These are phyloP conservation scores for Sinocyclocheilus anshuiensis DNA, from an alignment of 2,113 vertebrate species.

Conservation along the genomic window DNA sequence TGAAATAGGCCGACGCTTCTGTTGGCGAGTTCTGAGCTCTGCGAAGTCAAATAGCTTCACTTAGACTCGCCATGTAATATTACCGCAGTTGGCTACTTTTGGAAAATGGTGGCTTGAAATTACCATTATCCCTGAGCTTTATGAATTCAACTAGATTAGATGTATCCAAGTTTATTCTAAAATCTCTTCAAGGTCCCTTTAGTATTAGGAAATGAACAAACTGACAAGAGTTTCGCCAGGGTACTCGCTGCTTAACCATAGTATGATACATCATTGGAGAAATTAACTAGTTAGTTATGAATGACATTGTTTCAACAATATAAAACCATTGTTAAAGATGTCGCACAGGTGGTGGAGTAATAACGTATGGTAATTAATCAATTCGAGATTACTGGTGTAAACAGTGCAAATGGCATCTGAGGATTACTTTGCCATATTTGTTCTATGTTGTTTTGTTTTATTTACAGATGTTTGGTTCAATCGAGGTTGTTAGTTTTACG, in stretches of 20 bases:
- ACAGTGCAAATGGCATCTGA: background rate
- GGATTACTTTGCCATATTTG: background rate
- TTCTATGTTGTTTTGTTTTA: background rate
- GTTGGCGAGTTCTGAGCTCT: conserved; percentile 1
- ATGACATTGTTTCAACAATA: background rate
- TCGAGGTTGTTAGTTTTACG: background rate
- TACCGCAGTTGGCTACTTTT: background rate
- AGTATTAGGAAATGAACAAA: background rate
- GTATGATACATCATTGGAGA: background rate
- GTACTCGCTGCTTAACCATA: background rate
- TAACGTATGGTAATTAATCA: background rate
- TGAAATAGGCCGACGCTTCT: conserved; percentile 17
- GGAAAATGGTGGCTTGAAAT: background rate
- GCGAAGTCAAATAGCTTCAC: background rate
- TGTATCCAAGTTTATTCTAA: background rate
- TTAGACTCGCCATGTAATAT: background rate
- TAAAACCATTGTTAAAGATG: background rate
- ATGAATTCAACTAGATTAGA: background rate
- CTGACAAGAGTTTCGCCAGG: no score
- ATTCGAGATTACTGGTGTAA: background rate
- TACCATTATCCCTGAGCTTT: background rate
- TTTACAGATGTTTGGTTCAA: conserved; percentile 1
- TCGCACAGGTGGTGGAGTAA: background rate
- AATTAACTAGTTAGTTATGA: background rate
- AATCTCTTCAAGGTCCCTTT: background rate